These are phyloP conservation scores for Melanerpes aurifrons DNA, from an alignment of 2,113 vertebrate genomes.

Conservation along the genomic window DNA sequence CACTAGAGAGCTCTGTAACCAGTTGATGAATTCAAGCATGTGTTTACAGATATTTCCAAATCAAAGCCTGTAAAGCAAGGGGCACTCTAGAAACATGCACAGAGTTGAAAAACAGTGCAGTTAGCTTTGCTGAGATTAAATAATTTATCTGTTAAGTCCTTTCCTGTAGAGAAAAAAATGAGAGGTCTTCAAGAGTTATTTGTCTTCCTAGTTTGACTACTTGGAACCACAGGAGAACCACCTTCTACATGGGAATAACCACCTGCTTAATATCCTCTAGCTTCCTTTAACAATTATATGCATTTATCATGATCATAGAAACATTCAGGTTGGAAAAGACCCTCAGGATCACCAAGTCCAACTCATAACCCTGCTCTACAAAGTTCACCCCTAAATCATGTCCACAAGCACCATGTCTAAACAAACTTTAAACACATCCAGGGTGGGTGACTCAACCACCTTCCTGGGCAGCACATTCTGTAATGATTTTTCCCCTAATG, in stretches of 20 bases:
- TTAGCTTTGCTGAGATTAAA: neutral
- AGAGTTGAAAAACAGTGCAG: neutral
- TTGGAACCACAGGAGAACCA: neutral
- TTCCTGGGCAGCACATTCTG: too few species aligned
- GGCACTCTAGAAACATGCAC: neutral
- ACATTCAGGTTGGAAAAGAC: too few species aligned
- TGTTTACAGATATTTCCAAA: neutral
- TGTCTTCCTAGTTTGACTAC: neutral
- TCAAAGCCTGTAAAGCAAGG: neutral
- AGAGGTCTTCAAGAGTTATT: neutral
- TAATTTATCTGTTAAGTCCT: neutral
- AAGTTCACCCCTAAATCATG: too few species aligned
- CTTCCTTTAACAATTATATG: neutral
- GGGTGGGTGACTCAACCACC: too few species aligned
- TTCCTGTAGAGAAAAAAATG: neutral
- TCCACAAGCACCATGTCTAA: too few species aligned
- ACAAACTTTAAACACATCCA: too few species aligned
- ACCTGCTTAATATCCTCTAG: neutral
- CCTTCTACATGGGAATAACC: neutral
- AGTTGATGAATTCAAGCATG: neutral
- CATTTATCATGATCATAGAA: neutral
- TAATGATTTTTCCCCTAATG: too few species aligned
- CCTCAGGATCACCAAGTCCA: too few species aligned
- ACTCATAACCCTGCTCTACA: too few species aligned
- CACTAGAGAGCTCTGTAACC: neutral